Conservation (phyloP, 2,113 vertebrate species). For the Phaethornis superciliosus region DNA sequence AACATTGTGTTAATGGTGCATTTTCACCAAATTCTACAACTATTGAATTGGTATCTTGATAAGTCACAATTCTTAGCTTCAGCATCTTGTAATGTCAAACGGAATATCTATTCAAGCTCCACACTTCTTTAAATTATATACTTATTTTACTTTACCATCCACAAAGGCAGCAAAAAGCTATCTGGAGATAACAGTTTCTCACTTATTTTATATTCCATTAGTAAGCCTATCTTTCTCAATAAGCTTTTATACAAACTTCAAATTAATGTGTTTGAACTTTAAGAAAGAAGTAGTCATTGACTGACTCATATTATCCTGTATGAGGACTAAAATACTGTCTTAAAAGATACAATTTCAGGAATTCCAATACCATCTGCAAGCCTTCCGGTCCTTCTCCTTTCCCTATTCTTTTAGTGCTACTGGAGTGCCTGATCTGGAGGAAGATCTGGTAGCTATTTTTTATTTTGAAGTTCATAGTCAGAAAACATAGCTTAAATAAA, state of each 20-base stretch:
- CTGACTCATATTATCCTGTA: neutral
- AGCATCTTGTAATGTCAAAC: neutral
- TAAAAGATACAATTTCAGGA: neutral
- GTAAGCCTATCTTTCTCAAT: neutral
- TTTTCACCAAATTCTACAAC: neutral
- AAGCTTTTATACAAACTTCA: conserved; percentile 31
- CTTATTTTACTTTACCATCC: neutral
- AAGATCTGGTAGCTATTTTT: neutral
- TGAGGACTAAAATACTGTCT: conserved; percentile 8
- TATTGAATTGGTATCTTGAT: neutral
- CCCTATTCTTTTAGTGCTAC: neutral
- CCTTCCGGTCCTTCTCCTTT: neutral
- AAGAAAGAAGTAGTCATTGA: neutral
- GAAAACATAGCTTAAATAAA: neutral
- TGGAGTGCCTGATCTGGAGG: neutral
- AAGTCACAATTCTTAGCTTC: neutral
- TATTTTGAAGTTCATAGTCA: neutral
- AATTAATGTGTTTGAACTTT: conserved; percentile 31
- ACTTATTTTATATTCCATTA: conserved; percentile 29
- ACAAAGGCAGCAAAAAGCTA: neutral
- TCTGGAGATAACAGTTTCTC: neutral
- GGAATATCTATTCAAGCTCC: neutral
- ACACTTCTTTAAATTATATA: neutral
- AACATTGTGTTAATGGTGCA: neutral
- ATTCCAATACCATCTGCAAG: neutral